These are phyloP conservation scores for Yponomeuta evonymella DNA, from an alignment of 2,888 invertebrate genomes.

Conservation along the genomic window DNA sequence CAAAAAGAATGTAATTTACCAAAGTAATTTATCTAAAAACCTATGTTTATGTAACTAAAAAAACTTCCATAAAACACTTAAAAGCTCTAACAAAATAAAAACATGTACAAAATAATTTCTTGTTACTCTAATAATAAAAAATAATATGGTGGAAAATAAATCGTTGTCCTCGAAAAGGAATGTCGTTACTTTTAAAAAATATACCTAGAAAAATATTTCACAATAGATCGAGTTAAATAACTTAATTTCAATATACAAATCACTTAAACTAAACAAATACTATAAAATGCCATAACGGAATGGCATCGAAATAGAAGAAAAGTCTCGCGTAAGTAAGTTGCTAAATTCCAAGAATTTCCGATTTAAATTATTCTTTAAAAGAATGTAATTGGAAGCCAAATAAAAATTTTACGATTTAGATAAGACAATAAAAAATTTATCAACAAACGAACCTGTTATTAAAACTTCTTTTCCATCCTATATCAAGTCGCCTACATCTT, in stretches of 20 bases:
- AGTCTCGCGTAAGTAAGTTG: neutral
- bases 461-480: neutral
- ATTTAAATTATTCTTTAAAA: conserved; percentile 3
- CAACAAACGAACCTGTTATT: neutral
- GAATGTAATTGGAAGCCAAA: conserved; percentile 12
- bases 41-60: neutral
- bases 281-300: conserved; percentile 6
- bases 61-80: conserved; percentile 34
- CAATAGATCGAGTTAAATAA: conserved; percentile 45
- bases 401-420: neutral
- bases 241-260: conserved; percentile 49
- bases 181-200: conserved; percentile 40
- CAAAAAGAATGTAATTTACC: neutral
- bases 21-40: neutral
- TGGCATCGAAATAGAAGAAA: neutral
- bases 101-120: conserved; percentile 21
- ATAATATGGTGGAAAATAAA: conserved; percentile 49
- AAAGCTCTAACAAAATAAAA: conserved; percentile 63
- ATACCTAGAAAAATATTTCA: conserved; percentile 54
- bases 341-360: neutral
- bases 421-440: neutral
- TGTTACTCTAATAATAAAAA: conserved; percentile 48
- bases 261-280: conserved; percentile 22
- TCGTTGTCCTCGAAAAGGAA: conserved; percentile 63
- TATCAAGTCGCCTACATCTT: neutral